Conservation (phyloP, 2,797 vertebrate species). For the Epinephelus awoara region DNA sequence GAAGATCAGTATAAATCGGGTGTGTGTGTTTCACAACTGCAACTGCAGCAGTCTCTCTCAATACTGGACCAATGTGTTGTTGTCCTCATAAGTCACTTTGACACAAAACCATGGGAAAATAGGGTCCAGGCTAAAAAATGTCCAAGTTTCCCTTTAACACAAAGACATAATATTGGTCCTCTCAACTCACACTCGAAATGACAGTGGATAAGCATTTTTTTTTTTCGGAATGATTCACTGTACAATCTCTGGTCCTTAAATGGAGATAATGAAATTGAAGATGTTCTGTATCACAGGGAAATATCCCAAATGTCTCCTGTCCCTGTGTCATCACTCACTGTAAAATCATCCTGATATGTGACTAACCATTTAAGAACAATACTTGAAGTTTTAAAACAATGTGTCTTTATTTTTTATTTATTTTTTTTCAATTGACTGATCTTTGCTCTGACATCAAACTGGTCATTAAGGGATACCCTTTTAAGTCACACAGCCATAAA, state of each 20-base stretch:
- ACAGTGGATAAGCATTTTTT: too few relatives aligned
- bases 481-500: constrained; percentile 9
- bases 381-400: not conserved
- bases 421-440: not conserved
- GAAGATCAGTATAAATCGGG: not conserved
- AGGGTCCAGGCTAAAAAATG: too few relatives aligned
- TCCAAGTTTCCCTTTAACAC: too few relatives aligned
- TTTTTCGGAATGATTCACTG: not conserved
- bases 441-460: constrained; percentile 7
- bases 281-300: not conserved
- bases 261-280: not conserved
- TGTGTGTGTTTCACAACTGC: not conserved
- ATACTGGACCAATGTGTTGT: too few relatives aligned
- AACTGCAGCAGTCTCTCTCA: too few relatives aligned
- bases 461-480: not conserved
- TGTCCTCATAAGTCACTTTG: too few relatives aligned
- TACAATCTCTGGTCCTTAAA: not conserved
- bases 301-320: not conserved
- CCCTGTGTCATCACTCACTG: not conserved
- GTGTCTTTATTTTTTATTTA: not conserved
- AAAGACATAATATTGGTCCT: too few relatives aligned
- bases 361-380: not conserved
- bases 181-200: too few relatives aligned
- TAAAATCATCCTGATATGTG: constrained; percentile 27
- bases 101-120: too few relatives aligned